Percentiles rank a stretch among this genome's conserved stretches.
These are phyloP conservation scores for Acanthiza pusilla DNA, from an alignment of 2,797 vertebrate genomes.

Conservation along the genomic window DNA sequence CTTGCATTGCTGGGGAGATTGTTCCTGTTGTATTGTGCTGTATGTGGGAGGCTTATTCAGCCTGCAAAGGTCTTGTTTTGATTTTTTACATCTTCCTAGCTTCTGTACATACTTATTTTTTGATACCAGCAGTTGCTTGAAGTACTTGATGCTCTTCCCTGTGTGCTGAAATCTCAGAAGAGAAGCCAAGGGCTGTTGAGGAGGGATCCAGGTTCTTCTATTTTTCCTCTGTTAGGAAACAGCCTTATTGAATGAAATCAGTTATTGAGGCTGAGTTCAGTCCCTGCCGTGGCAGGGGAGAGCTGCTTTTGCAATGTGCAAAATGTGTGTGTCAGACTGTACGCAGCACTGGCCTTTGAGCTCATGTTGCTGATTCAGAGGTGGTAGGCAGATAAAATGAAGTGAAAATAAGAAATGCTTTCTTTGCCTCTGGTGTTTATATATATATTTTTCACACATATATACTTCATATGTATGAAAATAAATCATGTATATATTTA, in stretches of 20 bases:
- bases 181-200: background rate
- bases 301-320: background rate
- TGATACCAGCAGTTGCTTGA: background rate
- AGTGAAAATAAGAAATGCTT: background rate
- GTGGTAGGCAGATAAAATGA: background rate
- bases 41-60: background rate
- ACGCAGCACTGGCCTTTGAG: background rate
- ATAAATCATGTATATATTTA: fast-evolving
- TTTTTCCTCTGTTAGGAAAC: background rate
- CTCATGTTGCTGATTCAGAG: background rate
- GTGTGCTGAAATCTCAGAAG: background rate
- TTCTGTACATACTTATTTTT: background rate
- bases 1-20: background rate
- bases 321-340: background rate
- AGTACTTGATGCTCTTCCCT: fast-evolving
- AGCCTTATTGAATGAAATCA: background rate
- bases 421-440: background rate
- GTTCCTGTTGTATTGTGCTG: background rate
- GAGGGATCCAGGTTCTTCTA: background rate
- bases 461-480: background rate
- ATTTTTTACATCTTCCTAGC: background rate
- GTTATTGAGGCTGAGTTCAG: background rate
- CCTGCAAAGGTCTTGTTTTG: background rate
- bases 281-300: background rate
- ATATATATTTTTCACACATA: background rate